Conservation (phyloP, 1,140 invertebrate genomes). For the Drosophila repleta region DNA sequence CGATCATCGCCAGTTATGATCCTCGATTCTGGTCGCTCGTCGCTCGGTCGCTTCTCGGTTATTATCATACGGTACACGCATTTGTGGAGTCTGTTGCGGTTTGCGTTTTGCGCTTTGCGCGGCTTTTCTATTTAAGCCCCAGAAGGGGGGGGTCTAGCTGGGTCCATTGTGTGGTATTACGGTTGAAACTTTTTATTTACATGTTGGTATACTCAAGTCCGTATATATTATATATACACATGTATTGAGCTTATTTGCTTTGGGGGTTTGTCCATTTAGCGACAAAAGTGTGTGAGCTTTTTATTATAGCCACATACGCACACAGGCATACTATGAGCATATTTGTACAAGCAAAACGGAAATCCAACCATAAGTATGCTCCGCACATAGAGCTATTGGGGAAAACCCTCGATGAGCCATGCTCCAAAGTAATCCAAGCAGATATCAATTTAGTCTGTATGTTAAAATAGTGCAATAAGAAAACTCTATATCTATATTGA, state of each 20-base stretch:
- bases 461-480: too few species aligned
- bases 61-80: conserved; percentile 63
- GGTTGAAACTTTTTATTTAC: conserved; percentile 21
- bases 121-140: conserved; percentile 62
- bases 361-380: conserved; percentile 40
- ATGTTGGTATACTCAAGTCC: conserved; percentile 1
- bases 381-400: conserved; percentile 23
- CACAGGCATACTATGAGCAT: neutral
- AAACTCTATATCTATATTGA: too few species aligned
- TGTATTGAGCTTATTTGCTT: conserved; percentile 49
- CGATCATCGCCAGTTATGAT: conserved; percentile 21
- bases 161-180: conserved; percentile 24
- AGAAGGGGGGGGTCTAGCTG: neutral
- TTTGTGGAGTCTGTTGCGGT: conserved; percentile 32
- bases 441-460: neutral
- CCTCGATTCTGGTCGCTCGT: conserved; percentile 23
- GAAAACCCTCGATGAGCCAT: conserved; percentile 44
- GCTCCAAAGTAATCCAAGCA: conserved; percentile 13
- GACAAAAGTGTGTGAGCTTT: conserved; percentile 33
- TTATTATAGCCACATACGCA: conserved; percentile 17
- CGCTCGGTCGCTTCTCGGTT: conserved; percentile 17
- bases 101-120: conserved; percentile 46
- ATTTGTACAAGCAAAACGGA: conserved; percentile 38
- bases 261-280: conserved; percentile 66
- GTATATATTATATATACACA: conserved; percentile 6